Conservation (phyloP, 2,113 vertebrate species). For the Nestor notabilis region DNA sequence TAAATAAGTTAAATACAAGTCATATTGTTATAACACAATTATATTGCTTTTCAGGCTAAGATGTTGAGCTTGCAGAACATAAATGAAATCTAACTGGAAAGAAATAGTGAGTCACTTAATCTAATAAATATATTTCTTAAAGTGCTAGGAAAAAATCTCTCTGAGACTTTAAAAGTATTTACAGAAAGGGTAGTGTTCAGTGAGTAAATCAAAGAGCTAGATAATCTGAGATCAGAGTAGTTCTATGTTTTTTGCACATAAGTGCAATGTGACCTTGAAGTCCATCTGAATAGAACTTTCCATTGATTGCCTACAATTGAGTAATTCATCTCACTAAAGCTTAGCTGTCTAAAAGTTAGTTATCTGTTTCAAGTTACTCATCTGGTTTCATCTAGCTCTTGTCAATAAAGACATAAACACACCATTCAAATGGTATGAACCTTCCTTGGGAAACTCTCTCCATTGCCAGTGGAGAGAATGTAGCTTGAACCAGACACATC, state of each 20-base stretch:
- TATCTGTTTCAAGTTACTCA: neutral
- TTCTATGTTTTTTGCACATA: neutral
- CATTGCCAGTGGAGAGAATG: neutral
- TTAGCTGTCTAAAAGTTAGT: neutral
- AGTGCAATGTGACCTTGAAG: neutral
- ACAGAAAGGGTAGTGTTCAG: neutral
- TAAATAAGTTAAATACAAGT: neutral
- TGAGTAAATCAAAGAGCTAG: neutral
- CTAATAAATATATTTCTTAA: neutral
- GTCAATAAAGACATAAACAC: neutral
- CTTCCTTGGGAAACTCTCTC: neutral
- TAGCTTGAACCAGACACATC: accelerated
- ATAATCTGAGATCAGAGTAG: neutral
- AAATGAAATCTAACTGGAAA: neutral
- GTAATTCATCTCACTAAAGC: neutral
- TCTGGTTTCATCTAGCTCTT: neutral
- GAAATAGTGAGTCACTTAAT: neutral
- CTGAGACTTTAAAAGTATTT: neutral
- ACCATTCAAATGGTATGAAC: neutral
- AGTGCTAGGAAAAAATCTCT: neutral
- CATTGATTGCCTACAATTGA: neutral
- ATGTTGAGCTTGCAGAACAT: neutral
- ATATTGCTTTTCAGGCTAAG: neutral
- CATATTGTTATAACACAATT: neutral
- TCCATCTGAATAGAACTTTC: neutral